These are phyloP conservation scores for Blastobasis adustella DNA, from an alignment of 2,888 invertebrate genomes.

Conservation along the genomic window DNA sequence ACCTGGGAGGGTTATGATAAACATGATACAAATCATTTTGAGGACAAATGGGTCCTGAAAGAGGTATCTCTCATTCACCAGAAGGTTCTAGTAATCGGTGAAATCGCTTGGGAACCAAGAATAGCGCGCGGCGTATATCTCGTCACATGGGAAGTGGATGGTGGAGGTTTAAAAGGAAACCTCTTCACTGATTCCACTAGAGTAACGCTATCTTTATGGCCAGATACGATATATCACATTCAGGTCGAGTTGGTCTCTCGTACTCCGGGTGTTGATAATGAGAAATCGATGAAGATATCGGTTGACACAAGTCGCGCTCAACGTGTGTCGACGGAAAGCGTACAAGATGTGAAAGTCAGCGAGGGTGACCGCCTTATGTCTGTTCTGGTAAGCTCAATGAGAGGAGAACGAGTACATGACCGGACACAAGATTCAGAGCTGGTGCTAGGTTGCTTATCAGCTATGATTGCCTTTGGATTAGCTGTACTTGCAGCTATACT, in stretches of 20 bases:
- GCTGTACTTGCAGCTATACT: constrained; percentile 69
- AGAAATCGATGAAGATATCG: constrained; percentile 79
- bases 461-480: constrained; percentile 63
- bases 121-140: constrained; percentile 80
- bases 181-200: constrained; percentile 87
- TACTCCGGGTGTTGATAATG: constrained; percentile 76
- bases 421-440: constrained; percentile 73
- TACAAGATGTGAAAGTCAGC: constrained; percentile 75
- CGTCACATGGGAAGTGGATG: constrained; percentile 89
- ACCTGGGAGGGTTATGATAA: constrained; percentile 73
- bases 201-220: constrained; percentile 86
- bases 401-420: constrained; percentile 72
- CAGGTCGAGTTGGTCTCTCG: constrained; percentile 81
- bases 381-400: constrained; percentile 77
- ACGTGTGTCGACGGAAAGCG: constrained; percentile 78
- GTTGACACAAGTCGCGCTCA: constrained; percentile 78
- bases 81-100: constrained; percentile 81
- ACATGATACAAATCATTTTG: constrained; percentile 64
- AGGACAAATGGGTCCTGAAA: constrained; percentile 76
- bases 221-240: constrained; percentile 86
- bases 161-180: constrained; percentile 87
- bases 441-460: constrained; percentile 76
- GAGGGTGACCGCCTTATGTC: constrained; percentile 76
- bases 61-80: constrained; percentile 83
- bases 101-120: constrained; percentile 83